Conservation (phyloP, 2,888 invertebrate genomes). For the Aethes cnicana region DNA sequence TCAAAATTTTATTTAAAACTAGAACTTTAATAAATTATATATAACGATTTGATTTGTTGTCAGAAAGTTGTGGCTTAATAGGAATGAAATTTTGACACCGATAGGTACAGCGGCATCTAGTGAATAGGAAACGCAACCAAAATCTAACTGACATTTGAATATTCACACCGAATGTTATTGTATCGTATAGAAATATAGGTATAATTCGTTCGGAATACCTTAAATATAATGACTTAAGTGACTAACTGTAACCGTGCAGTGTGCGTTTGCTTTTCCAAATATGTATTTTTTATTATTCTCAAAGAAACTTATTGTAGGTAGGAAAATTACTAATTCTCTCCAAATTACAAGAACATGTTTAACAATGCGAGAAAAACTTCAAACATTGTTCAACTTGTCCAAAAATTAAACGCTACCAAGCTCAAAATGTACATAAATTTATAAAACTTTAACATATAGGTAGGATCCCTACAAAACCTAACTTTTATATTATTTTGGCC, state of each 20-base stretch:
- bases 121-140: no score
- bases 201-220: conserved; percentile 49
- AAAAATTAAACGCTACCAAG: conserved; percentile 31
- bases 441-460: conserved; percentile 13
- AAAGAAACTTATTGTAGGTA: conserved; percentile 7
- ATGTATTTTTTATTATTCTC: conserved; percentile 39
- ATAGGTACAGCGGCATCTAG: no score
- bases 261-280: conserved; percentile 55
- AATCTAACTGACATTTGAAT: no score
- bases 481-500: conserved; percentile 40
- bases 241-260: conserved; percentile 40
- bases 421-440: conserved; percentile 18
- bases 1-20: no score
- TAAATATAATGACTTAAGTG: conserved; percentile 43
- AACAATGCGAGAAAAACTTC: not conserved
- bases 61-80: no score
- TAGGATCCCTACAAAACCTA: conserved; percentile 45
- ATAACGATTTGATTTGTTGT: no score
- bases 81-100: no score
- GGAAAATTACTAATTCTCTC: conserved; percentile 29
- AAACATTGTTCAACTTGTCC: not conserved
- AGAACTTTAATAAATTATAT: no score
- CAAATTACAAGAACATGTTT: conserved; percentile 20
- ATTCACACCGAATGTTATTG: no score
- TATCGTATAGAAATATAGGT: conserved; percentile 6